Conservation (phyloP, 2,113 vertebrate genomes). For the Piprites chloris region DNA sequence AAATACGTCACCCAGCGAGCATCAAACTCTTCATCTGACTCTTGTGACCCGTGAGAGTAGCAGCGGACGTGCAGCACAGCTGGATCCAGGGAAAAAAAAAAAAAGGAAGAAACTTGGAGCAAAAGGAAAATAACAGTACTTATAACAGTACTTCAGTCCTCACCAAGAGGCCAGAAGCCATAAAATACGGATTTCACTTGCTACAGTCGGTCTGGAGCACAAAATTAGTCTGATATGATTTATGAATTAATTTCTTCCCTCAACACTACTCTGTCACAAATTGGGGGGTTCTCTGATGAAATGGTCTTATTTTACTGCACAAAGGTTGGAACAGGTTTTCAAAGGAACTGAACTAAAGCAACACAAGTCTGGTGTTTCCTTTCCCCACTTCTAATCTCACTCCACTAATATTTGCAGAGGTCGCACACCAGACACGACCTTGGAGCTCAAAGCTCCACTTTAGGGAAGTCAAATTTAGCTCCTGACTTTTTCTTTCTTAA, state of each 20-base stretch:
- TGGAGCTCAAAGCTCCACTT: neutral
- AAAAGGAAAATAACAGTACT: neutral
- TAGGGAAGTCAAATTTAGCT: neutral
- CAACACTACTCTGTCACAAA: neutral
- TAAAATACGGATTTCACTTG: rapidly evolving
- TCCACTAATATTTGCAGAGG: neutral
- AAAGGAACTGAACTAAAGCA: neutral
- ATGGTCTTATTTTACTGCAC: neutral
- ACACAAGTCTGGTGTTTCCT: neutral
- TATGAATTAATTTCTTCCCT: neutral
- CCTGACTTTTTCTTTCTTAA: neutral
- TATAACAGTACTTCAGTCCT: neutral
- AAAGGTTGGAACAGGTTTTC: neutral
- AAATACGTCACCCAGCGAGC: slow-evolving; percentile 97
- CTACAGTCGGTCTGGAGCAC: neutral
- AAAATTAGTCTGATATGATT: neutral
- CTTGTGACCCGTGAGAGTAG: slow-evolving; percentile 89
- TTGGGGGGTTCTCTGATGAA: rapidly evolving
- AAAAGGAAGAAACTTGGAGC: neutral
- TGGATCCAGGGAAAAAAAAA: neutral
- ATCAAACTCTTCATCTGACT: slow-evolving; percentile 97
- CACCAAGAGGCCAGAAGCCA: neutral
- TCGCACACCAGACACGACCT: neutral
- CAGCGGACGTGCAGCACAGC: slow-evolving; percentile 81
- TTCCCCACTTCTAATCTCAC: neutral